Evolutionary conservation across 2,797 vertebrate genomes (phyloP).

Genomic region (Pantherophis vulpinus): DNA sequence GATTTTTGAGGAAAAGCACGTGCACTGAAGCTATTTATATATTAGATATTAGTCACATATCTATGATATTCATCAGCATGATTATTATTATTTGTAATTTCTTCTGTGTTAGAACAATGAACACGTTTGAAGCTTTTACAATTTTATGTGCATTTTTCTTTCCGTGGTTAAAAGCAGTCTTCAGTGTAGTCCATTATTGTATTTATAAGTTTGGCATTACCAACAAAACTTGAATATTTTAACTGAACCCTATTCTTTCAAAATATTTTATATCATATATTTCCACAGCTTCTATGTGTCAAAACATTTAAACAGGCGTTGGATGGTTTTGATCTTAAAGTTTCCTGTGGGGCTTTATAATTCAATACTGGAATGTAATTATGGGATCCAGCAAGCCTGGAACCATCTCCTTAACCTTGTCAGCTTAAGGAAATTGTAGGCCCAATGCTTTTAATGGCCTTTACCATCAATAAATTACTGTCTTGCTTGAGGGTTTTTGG

Average conservation of each 20-base stretch:
- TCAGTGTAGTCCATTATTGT: neutral
- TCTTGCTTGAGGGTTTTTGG: slow-evolving; percentile 21
- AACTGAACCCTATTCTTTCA: slow-evolving; percentile 1
- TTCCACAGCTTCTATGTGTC: slow-evolving; percentile 24
- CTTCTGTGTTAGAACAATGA: slow-evolving; percentile 2
- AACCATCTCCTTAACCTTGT: slow-evolving; percentile 36
- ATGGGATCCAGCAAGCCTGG: slow-evolving; percentile 33
- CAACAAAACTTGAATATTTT: slow-evolving; percentile 19
- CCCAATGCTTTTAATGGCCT: slow-evolving; percentile 27
- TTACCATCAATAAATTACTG: slow-evolving; percentile 33
- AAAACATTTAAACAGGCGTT: slow-evolving; percentile 30
- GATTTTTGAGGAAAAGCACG: neutral
- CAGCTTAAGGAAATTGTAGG: slow-evolving; percentile 29
- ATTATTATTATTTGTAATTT: neutral
- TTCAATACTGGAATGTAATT: slow-evolving; percentile 38
- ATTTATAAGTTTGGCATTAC: neutral
- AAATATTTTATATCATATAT: slow-evolving; percentile 9
- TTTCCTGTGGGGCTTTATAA: slow-evolving; percentile 41
- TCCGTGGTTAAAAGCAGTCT: neutral
- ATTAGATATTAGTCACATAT: slow-evolving; percentile 5
- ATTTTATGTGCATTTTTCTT: neutral
- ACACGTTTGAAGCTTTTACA: slow-evolving; percentile 16
- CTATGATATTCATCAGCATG: neutral
- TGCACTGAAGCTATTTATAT: neutral
- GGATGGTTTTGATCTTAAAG: slow-evolving; percentile 31